Percentiles rank a stretch among this genome's conserved stretches.
Conservation (phyloP, 2,113 vertebrate species). For the Shinisaurus crocodilurus region DNA sequence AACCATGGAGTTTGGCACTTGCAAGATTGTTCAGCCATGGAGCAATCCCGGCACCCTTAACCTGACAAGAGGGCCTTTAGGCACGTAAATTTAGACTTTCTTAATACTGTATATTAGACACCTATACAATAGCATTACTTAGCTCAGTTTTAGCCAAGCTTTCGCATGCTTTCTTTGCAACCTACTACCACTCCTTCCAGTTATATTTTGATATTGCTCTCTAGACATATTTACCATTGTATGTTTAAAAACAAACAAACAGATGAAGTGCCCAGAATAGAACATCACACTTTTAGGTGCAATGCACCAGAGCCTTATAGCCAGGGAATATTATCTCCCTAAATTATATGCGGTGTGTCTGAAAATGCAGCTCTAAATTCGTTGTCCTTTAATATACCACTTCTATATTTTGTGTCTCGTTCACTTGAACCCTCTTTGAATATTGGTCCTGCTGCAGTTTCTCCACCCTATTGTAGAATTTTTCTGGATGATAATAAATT, state of each 20-base stretch:
- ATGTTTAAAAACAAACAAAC: background rate
- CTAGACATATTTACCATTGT: background rate
- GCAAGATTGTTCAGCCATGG: background rate
- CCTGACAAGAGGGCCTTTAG: background rate
- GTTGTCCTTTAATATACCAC: background rate
- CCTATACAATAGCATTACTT: background rate
- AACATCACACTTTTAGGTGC: background rate
- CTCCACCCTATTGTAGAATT: background rate
- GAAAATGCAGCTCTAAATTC: conserved; percentile 34
- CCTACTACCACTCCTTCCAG: background rate
- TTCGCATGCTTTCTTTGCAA: background rate
- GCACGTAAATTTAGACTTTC: background rate
- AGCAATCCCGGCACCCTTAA: background rate
- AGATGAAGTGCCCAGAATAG: conserved; percentile 36
- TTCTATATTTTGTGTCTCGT: background rate
- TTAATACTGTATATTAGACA: background rate
- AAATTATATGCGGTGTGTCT: conserved; percentile 23
- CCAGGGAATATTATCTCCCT: conserved; percentile 7
- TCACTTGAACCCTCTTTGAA: conserved; percentile 11
- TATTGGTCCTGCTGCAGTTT: conserved; percentile 13
- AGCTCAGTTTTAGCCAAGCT: background rate
- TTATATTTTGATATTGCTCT: background rate
- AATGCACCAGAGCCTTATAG: conserved; percentile 40
- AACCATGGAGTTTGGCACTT: background rate
- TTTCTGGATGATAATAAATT: conserved; percentile 3